Evolutionary conservation across 2,797 vertebrate genomes (phyloP).

Genomic region (Gephyroberyx darwinii): DNA sequence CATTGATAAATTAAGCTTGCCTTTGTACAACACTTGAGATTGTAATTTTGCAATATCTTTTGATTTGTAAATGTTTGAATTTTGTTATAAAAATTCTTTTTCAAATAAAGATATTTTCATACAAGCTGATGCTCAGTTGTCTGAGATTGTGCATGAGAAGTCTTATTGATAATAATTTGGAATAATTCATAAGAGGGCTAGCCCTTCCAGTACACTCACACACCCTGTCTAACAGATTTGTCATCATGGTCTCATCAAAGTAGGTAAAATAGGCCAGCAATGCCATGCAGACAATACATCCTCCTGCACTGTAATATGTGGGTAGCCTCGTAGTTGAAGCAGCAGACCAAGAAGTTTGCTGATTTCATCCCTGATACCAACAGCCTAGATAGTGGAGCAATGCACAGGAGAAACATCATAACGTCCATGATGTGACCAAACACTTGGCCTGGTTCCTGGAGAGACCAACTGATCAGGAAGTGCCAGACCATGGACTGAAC

Average conservation of each 20-base stretch:
- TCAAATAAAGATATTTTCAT: constrained; percentile 76
- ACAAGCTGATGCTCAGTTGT: constrained; percentile 17
- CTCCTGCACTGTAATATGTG: neutral
- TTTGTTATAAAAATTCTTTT: constrained; percentile 63
- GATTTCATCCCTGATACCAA: constrained; percentile 24
- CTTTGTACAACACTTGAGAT: constrained; percentile 73
- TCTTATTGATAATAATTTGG: neutral
- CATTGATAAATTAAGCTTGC: constrained; percentile 67
- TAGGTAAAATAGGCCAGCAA: too few species aligned
- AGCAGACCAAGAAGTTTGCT: constrained; percentile 6
- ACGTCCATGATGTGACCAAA: neutral
- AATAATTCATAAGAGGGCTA: neutral
- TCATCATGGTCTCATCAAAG: too few species aligned
- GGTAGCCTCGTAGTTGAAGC: too few species aligned
- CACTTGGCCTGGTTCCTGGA: neutral
- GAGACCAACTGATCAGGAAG: neutral
- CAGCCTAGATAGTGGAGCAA: neutral
- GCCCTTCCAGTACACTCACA: too few species aligned
- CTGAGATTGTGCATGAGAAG: neutral
- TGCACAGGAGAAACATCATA: neutral
- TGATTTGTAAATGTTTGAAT: constrained; percentile 56
- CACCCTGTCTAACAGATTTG: too few species aligned
- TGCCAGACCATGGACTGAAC: neutral
- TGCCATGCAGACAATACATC: too few species aligned
- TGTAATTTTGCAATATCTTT: constrained; percentile 63